phyloP scores from a whole-genome alignment of 2,113 vertebrate genomes.

The Laterallus jamaicensis region DNA sequence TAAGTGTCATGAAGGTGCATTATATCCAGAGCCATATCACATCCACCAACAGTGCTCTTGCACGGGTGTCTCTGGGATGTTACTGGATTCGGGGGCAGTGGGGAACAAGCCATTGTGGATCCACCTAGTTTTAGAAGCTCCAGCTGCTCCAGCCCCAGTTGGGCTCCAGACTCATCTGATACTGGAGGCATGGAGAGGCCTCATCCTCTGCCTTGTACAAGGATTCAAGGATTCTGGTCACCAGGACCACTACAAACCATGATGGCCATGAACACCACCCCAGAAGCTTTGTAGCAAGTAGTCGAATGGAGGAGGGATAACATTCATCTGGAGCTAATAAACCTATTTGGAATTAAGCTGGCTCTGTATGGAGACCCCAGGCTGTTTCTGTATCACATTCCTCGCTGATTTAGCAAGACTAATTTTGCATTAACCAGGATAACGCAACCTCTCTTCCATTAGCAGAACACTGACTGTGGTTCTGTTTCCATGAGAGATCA shows the following conservation, averaged over 20 bases:
- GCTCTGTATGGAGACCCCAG: neutral
- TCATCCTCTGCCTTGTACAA: neutral
- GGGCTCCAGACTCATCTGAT: rapidly evolving
- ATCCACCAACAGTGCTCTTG: neutral
- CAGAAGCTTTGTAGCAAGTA: neutral
- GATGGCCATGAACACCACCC: neutral
- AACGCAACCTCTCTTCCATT: neutral
- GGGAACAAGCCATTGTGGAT: neutral
- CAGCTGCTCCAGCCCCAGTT: neutral
- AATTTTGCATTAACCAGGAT: neutral
- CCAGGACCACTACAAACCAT: neutral
- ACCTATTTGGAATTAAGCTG: neutral
- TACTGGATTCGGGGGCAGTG: neutral
- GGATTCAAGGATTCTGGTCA: neutral
- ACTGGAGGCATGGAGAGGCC: neutral
- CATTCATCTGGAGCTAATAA: neutral
- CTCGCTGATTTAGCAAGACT: neutral
- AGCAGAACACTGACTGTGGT: neutral
- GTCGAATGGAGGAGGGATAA: neutral
- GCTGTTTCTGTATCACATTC: neutral
- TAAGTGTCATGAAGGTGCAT: neutral
- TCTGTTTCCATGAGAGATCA: neutral
- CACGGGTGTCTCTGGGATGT: neutral
- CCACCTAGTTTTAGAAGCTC: neutral
- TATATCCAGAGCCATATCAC: neutral